A percentile compares a stretch with the other conserved stretches of the same genome.
These are phyloP conservation scores for Cladopsammia gracilis DNA, from an alignment of 64 coral and sea anemone species.

Conservation along the genomic window DNA sequence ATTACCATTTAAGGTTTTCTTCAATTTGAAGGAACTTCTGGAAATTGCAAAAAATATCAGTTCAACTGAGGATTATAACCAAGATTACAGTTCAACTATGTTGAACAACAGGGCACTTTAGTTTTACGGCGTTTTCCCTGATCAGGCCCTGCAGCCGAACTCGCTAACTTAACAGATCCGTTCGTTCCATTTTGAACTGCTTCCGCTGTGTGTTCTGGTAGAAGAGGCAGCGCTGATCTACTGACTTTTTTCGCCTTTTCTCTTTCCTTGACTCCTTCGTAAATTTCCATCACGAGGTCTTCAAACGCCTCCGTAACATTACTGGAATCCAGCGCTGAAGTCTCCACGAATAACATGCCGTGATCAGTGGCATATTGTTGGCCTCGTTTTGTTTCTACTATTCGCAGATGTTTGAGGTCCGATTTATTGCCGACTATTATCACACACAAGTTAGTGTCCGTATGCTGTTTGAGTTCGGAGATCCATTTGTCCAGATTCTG, in stretches of 20 bases:
- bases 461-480: constrained; percentile 87
- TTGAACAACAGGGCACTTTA: constrained; percentile 27
- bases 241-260: constrained; percentile 42
- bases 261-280: constrained; percentile 71
- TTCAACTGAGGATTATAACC: not conserved
- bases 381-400: constrained; percentile 85
- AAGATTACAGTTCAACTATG: not conserved
- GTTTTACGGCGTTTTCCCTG: not conserved
- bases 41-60: too few relatives aligned
- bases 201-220: not conserved
- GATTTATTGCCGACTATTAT: constrained; percentile 96
- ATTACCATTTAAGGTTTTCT: too few relatives aligned
- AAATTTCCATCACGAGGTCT: constrained; percentile 78
- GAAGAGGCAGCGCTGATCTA: not conserved
- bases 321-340: constrained; percentile 86
- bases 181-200: not conserved
- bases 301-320: constrained; percentile 96
- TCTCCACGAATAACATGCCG: constrained; percentile 92
- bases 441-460: constrained; percentile 61
- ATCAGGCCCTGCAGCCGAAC: not conserved
- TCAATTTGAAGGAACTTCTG: too few relatives aligned
- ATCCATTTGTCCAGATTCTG: constrained; percentile 95
- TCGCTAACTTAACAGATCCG: not conserved
- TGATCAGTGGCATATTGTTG: constrained; percentile 76
- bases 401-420: constrained; percentile 91